These are phyloP conservation scores for Dermatemys mawii DNA, from an alignment of 2,113 vertebrate genomes.

Conservation along the genomic window DNA sequence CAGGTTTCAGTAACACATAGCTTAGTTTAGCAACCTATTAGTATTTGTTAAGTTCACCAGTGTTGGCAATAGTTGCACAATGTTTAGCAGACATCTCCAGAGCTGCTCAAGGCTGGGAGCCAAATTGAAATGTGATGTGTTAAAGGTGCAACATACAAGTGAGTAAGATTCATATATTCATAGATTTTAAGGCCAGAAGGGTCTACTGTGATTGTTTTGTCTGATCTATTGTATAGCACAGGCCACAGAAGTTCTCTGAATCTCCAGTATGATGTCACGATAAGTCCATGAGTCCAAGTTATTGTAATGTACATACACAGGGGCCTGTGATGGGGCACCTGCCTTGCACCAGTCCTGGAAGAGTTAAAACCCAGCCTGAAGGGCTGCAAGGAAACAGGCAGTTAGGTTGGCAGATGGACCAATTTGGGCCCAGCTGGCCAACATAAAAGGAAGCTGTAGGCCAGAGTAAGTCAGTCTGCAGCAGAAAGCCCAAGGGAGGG, in stretches of 20 bases:
- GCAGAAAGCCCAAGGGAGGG: too few relatives aligned
- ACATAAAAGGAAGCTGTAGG: too few relatives aligned
- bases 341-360: too few relatives aligned
- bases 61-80: not conserved
- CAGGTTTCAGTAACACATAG: not conserved
- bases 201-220: not conserved
- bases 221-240: not conserved
- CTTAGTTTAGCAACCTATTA: not conserved
- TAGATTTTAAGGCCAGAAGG: not conserved
- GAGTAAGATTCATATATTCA: not conserved
- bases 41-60: not conserved
- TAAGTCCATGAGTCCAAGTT: not conserved
- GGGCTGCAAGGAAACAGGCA: too few relatives aligned
- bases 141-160: not conserved
- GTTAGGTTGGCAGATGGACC: too few relatives aligned
- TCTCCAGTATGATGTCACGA: not conserved
- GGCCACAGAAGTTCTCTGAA: not conserved
- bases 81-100: not conserved
- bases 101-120: not conserved
- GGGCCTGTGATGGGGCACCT: too few relatives aligned
- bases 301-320: not conserved
- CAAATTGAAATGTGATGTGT: not conserved
- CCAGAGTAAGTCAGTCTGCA: too few relatives aligned
- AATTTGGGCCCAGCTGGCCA: too few relatives aligned
- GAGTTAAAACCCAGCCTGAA: too few relatives aligned